Percentiles rank a stretch among this genome's conserved stretches.
Conservation (phyloP, 2,888 invertebrate genomes). For the Ophion costatus region DNA sequence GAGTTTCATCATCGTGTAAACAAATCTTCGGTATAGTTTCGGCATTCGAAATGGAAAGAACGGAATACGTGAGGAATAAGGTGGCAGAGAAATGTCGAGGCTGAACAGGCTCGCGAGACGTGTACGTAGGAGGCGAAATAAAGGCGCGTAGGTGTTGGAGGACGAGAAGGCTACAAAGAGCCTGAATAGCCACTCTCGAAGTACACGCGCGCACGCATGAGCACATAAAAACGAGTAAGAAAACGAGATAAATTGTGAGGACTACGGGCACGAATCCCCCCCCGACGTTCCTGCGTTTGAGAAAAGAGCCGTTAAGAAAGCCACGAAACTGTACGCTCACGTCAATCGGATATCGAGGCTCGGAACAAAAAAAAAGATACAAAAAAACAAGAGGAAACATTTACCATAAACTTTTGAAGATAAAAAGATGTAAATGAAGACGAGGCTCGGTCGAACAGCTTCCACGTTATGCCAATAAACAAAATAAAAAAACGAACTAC, state of each 20-base stretch:
- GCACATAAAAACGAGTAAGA: conserved; percentile 5
- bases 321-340: conserved; percentile 7
- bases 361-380: neutral
- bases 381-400: neutral
- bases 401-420: conserved; percentile 18
- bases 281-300: conserved; percentile 11
- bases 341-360: conserved; percentile 9
- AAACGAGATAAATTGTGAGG: conserved; percentile 45
- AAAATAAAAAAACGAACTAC: conserved; percentile 14
- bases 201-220: neutral
- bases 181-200: conserved; percentile 40
- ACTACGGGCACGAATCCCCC: conserved; percentile 41
- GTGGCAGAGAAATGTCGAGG: conserved; percentile 32
- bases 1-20: neutral
- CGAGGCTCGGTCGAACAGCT: conserved; percentile 7
- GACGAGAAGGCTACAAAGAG: conserved; percentile 43
- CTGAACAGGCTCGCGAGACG: conserved; percentile 8
- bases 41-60: neutral
- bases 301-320: conserved; percentile 45
- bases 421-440: conserved; percentile 26
- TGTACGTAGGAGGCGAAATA: conserved; percentile 44
- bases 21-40: neutral
- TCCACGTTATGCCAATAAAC: conserved; percentile 14
- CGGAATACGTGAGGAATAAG: conserved; percentile 3
- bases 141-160: conserved; percentile 53